Conservation (phyloP, 2,888 invertebrate species). For the Dryadula phaetusa region DNA sequence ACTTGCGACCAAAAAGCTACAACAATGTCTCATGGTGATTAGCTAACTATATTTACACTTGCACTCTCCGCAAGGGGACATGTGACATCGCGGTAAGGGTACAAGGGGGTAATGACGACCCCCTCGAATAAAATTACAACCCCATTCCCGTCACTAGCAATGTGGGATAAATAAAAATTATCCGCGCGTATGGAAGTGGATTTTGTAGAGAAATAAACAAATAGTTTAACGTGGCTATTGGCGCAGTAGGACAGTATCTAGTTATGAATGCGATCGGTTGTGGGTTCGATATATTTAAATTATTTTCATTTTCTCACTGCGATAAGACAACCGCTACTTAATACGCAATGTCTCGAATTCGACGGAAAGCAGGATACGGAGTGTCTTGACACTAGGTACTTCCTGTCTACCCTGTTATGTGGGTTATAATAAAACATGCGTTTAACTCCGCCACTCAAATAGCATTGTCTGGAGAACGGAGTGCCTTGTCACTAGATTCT, state of each 20-base stretch:
- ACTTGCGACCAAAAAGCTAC: not conserved
- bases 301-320: too few relatives aligned
- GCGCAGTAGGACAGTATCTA: not conserved
- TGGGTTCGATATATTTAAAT: too few relatives aligned
- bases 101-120: slow-evolving; percentile 5
- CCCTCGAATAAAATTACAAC: slow-evolving; percentile 15
- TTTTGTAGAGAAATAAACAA: slow-evolving; percentile 9
- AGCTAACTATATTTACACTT: slow-evolving; percentile 16
- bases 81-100: slow-evolving; percentile 12
- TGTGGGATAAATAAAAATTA: slow-evolving; percentile 25
- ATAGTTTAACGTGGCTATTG: not conserved
- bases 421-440: too few relatives aligned
- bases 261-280: too few relatives aligned
- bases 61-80: slow-evolving; percentile 13
- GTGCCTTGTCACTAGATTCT: too few relatives aligned
- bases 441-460: too few relatives aligned
- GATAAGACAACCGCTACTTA: too few relatives aligned
- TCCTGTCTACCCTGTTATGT: too few relatives aligned
- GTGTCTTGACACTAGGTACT: too few relatives aligned
- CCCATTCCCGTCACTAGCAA: slow-evolving; percentile 31
- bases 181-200: slow-evolving; percentile 31
- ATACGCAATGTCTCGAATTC: too few relatives aligned
- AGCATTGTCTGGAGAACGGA: too few relatives aligned
- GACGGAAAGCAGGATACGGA: too few relatives aligned
- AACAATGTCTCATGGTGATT: not conserved